Percentiles rank a stretch among this genome's conserved stretches.
phyloP scores from a whole-genome alignment of 2,113 vertebrate genomes.

The Hystrix cristata region DNA sequence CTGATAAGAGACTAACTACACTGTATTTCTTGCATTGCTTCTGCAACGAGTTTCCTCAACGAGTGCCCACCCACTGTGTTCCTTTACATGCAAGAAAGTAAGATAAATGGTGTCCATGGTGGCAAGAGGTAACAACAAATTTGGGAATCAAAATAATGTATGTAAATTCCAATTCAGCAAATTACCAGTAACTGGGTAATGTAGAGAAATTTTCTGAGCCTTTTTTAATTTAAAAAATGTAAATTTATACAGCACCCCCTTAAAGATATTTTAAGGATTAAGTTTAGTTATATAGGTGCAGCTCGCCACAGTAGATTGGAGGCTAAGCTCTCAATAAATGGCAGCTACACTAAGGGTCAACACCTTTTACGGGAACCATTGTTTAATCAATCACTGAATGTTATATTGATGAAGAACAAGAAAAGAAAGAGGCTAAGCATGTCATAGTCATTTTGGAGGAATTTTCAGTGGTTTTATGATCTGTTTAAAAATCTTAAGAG shows the following conservation, averaged over 20 bases:
- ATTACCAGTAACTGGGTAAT: not conserved
- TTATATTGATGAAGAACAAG: not conserved
- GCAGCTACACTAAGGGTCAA: not conserved
- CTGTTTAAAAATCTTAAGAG: slow-evolving; percentile 6
- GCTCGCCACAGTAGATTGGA: not conserved
- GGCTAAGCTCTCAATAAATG: not conserved
- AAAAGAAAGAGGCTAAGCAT: not conserved
- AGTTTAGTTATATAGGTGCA: not conserved
- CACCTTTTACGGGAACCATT: not conserved
- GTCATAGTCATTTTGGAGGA: not conserved
- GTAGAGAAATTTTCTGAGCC: not conserved
- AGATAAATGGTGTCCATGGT: not conserved
- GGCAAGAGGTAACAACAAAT: not conserved
- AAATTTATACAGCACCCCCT: not conserved
- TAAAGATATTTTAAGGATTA: not conserved
- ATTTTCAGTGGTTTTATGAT: not conserved
- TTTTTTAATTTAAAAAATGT: slow-evolving; percentile 10
- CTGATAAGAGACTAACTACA: not conserved
- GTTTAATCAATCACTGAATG: not conserved
- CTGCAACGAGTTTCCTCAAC: not conserved
- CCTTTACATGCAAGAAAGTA: not conserved
- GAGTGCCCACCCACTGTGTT: not conserved
- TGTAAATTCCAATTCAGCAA: not conserved
- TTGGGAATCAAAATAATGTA: not conserved
- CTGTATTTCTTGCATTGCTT: not conserved